Conservation (phyloP, 2,888 invertebrate species). For the Pedicia rivosa region DNA sequence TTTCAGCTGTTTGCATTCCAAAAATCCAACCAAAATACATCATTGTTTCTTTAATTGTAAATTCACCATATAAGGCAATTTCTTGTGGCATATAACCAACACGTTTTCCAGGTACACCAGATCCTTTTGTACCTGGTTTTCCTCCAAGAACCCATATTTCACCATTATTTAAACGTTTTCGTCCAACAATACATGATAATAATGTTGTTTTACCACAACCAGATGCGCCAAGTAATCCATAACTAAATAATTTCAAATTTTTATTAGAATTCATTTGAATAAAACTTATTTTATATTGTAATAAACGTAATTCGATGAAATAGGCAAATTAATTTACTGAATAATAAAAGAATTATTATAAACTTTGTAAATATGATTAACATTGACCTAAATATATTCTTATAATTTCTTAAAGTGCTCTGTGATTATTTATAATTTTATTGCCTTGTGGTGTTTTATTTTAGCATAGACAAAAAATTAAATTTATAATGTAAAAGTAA, state of each 20-base stretch:
- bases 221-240: slow-evolving; percentile 85
- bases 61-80: slow-evolving; percentile 80
- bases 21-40: slow-evolving; percentile 94
- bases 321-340: too few species aligned
- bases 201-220: slow-evolving; percentile 96
- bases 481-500: too few species aligned
- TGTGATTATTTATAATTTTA: too few species aligned
- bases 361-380: too few species aligned
- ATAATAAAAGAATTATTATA: too few species aligned
- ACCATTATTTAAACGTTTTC: slow-evolving; percentile 70
- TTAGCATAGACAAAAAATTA: too few species aligned
- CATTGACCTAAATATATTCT: too few species aligned
- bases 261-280: neutral
- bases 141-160: slow-evolving; percentile 83
- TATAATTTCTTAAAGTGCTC: too few species aligned
- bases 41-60: slow-evolving; percentile 89
- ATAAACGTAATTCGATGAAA: too few species aligned
- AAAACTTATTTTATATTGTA: too few species aligned
- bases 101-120: slow-evolving; percentile 79
- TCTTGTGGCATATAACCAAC: slow-evolving; percentile 98
- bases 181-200: slow-evolving; percentile 80
- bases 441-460: too few species aligned
- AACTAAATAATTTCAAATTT: slow-evolving; percentile 55
- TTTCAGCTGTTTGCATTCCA: slow-evolving; percentile 73
- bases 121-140: slow-evolving; percentile 75